Evolutionary conservation across 2,888 invertebrate genomes (phyloP).

Genomic region (Drosophila subquinaria): DNA sequence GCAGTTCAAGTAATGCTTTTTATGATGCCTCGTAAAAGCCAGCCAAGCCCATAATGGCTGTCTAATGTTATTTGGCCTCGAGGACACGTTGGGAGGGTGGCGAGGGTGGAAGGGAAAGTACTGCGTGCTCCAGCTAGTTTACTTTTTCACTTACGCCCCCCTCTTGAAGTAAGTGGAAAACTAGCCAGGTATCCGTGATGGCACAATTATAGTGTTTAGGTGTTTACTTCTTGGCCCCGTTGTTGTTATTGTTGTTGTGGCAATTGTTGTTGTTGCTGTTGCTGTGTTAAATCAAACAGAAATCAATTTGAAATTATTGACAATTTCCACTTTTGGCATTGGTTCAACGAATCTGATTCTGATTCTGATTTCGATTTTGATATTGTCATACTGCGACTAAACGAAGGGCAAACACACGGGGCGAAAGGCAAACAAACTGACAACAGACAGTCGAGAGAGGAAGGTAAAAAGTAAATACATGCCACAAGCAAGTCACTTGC

Average conservation of each 20-base stretch:
- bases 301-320: constrained; percentile 85
- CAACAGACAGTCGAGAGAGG: constrained; percentile 47
- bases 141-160: constrained; percentile 58
- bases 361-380: constrained; percentile 60
- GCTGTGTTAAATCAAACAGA: constrained; percentile 82
- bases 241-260: neutral
- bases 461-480: constrained; percentile 66
- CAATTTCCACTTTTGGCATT: constrained; percentile 83
- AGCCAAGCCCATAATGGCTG: constrained; percentile 76
- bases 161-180: constrained; percentile 13
- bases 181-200: constrained; percentile 35
- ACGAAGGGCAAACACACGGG: constrained; percentile 72
- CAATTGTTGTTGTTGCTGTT: constrained; percentile 21
- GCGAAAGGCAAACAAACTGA: constrained; percentile 58
- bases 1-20: constrained; percentile 70
- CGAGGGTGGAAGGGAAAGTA: neutral
- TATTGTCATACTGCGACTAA: constrained; percentile 72
- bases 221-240: constrained; percentile 39
- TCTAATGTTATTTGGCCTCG: constrained; percentile 71
- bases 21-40: constrained; percentile 73
- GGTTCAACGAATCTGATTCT: constrained; percentile 70
- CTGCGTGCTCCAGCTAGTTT: constrained; percentile 51
- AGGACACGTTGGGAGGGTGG: neutral
- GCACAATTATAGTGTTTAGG: constrained; percentile 52
- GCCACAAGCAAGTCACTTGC: constrained; percentile 33